phyloP scores from a whole-genome alignment of 2,888 invertebrate genomes.

The Abscondita cerata region DNA sequence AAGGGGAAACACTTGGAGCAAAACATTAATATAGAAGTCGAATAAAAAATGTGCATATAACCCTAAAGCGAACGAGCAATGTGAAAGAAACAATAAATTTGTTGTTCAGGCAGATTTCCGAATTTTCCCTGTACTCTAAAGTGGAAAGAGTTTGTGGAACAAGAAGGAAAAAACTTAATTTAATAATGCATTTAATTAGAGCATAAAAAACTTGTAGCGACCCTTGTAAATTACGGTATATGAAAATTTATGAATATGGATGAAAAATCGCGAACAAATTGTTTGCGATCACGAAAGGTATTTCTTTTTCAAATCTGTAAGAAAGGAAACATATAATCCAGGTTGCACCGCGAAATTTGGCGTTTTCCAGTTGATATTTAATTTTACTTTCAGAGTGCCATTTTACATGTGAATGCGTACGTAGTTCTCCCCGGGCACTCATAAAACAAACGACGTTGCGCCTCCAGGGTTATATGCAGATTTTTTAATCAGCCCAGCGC shows the following conservation, averaged over 20 bases:
- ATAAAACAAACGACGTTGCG: conserved; percentile 42
- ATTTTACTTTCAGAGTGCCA: conserved; percentile 44
- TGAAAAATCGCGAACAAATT: conserved; percentile 7
- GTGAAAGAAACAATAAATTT: conserved; percentile 7
- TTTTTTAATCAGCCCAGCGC: conserved; percentile 53
- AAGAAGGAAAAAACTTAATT: neutral
- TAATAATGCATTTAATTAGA: conserved; percentile 8
- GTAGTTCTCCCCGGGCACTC: conserved; percentile 43
- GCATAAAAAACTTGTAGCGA: neutral
- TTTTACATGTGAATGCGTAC: conserved; percentile 47
- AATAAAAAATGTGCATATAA: conserved; percentile 11
- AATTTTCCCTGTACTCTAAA: too few species aligned
- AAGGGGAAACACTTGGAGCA: conserved; percentile 8
- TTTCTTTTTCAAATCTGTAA: too few species aligned
- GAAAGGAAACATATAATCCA: too few species aligned
- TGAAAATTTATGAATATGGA: conserved; percentile 6
- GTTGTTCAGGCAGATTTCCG: neutral
- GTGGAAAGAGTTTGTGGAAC: too few species aligned
- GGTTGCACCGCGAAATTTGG: conserved; percentile 27
- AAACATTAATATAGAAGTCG: conserved; percentile 7
- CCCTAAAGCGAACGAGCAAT: neutral
- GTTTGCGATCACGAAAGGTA: neutral
- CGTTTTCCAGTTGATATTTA: conserved; percentile 44
- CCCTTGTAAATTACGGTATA: conserved; percentile 5
- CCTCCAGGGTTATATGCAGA: conserved; percentile 48